A percentile compares a stretch with the other conserved stretches of the same genome.
phyloP scores from a whole-genome alignment of 2,888 invertebrate genomes.

The Elysia crispata region DNA sequence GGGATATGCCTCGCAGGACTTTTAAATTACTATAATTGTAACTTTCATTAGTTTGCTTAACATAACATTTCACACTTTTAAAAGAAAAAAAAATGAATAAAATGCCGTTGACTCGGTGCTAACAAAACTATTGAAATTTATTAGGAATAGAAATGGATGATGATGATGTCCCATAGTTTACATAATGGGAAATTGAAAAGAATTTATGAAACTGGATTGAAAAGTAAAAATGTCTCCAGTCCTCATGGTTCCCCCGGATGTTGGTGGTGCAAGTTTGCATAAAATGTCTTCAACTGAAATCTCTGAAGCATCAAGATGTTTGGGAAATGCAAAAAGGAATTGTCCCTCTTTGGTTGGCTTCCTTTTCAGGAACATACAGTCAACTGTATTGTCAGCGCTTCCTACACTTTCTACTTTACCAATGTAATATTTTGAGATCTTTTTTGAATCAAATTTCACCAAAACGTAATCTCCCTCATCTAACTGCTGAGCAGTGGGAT shows the following conservation, averaged over 20 bases:
- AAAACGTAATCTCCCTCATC: background rate
- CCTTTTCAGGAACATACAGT: background rate
- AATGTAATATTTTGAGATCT: background rate
- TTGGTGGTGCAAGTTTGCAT: constrained; percentile 3
- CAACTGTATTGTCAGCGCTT: background rate
- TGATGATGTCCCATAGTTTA: background rate
- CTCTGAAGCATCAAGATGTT: constrained; percentile 3
- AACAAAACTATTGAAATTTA: too few species aligned
- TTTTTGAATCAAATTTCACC: background rate
- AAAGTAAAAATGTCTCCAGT: constrained; percentile 1
- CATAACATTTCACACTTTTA: background rate
- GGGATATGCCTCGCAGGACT: background rate
- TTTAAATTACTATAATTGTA: background rate
- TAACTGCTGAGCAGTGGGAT: background rate
- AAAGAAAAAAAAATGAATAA: background rate
- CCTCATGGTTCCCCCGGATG: background rate
- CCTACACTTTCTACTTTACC: background rate
- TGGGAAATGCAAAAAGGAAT: background rate
- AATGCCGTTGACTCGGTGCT: too few species aligned
- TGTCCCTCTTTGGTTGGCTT: background rate
- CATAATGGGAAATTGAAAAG: background rate
- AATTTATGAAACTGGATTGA: background rate
- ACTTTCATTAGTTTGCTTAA: background rate
- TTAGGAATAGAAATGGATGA: too few species aligned
- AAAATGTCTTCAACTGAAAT: background rate